A percentile compares a stretch with the other conserved stretches of the same genome.
Conservation (phyloP, 2,888 invertebrate genomes). For the Vannuccia rotundouncinata region DNA sequence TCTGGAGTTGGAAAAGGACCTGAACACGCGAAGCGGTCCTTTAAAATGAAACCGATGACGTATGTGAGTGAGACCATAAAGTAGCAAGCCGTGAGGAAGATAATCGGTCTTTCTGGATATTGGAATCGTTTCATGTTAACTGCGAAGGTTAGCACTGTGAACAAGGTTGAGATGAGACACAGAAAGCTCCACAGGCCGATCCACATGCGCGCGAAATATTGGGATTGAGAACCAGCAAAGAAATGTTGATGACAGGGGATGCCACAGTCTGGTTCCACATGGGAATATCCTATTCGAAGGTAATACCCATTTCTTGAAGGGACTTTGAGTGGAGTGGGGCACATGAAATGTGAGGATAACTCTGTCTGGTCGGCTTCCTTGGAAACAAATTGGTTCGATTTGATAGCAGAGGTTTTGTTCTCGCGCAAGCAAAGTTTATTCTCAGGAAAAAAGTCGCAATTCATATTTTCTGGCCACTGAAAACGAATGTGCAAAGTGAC, state of each 20-base stretch:
- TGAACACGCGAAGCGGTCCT: slow-evolving; percentile 57
- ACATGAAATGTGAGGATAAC: background rate
- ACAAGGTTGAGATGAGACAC: slow-evolving; percentile 81
- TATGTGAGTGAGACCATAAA: slow-evolving; percentile 86
- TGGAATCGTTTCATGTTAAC: slow-evolving; percentile 89
- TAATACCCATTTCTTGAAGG: slow-evolving; percentile 21
- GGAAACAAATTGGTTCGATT: background rate
- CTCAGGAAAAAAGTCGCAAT: slow-evolving; percentile 77
- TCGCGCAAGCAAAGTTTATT: slow-evolving; percentile 38
- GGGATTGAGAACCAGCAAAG: slow-evolving; percentile 61
- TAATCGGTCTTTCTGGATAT: slow-evolving; percentile 94
- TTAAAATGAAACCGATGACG: slow-evolving; percentile 61
- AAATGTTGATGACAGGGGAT: slow-evolving; percentile 84
- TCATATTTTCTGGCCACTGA: slow-evolving; percentile 79
- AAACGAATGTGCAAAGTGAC: background rate
- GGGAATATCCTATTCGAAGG: background rate
- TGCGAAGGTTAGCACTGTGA: slow-evolving; percentile 71
- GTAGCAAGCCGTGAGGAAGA: slow-evolving; percentile 90
- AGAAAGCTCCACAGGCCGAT: slow-evolving; percentile 85
- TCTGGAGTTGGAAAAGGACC: slow-evolving; percentile 44
- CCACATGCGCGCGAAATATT: slow-evolving; percentile 78
- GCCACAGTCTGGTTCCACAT: slow-evolving; percentile 63
- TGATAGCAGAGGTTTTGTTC: background rate
- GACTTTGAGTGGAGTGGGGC: background rate
- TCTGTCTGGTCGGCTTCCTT: background rate